Conservation (phyloP, 2,113 vertebrate genomes). For the Petrocephalus zakoni region DNA sequence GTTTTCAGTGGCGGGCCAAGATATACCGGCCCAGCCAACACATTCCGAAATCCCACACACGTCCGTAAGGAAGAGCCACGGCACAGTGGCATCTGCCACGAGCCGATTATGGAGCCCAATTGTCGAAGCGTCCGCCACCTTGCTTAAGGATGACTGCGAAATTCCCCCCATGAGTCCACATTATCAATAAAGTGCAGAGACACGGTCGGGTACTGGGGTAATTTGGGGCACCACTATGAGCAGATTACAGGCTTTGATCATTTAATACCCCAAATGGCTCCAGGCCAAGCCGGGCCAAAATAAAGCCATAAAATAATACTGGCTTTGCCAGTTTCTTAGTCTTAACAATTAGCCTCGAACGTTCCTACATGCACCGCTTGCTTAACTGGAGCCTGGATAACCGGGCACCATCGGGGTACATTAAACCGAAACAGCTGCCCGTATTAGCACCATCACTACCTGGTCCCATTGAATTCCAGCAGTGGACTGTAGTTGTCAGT, state of each 20-base stretch:
- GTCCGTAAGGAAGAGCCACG: background rate
- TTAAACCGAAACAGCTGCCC: background rate
- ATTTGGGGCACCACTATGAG: slow-evolving; percentile 14
- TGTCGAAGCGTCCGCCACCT: slow-evolving; percentile 11
- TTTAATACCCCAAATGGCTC: slow-evolving; percentile 35
- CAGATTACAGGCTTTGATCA: slow-evolving; percentile 36
- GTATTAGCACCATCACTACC: background rate
- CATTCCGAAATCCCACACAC: background rate
- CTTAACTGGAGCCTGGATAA: background rate
- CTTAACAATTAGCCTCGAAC: slow-evolving; percentile 14
- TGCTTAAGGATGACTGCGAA: slow-evolving; percentile 30
- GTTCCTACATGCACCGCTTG: slow-evolving; percentile 13
- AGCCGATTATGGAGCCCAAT: background rate
- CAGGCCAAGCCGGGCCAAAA: slow-evolving; percentile 20
- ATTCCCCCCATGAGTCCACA: slow-evolving; percentile 41
- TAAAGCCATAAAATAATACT: slow-evolving; percentile 25
- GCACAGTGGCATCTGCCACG: background rate
- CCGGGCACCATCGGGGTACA: background rate
- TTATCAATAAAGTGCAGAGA: slow-evolving; percentile 43
- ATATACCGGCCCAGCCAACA: background rate
- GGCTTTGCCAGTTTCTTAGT: slow-evolving; percentile 24
- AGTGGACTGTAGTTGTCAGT: slow-evolving; percentile 19
- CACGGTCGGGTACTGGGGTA: slow-evolving; percentile 27
- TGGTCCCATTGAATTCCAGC: background rate
- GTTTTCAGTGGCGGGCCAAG: background rate